Percentiles rank a stretch among this genome's conserved stretches.
Conservation (phyloP, 2,113 vertebrate genomes). For the Corvus hawaiiensis region DNA sequence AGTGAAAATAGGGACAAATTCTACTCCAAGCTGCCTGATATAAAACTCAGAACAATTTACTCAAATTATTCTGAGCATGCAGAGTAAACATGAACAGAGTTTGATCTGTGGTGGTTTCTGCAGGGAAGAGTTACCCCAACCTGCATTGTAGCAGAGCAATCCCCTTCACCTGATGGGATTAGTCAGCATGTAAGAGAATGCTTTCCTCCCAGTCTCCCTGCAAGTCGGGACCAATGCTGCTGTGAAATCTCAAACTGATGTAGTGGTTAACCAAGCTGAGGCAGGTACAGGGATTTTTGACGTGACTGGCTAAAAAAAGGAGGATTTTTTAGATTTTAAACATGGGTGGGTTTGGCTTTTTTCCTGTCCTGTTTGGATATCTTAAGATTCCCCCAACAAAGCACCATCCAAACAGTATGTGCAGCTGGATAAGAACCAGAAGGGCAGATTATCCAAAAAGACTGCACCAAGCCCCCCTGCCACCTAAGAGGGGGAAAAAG, state of each 20-base stretch:
- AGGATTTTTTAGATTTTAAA: background rate
- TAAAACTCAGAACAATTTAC: background rate
- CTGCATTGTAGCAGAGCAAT: background rate
- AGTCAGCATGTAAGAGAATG: accelerated
- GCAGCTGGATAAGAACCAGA: background rate
- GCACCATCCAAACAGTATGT: accelerated
- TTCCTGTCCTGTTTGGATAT: background rate
- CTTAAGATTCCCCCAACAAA: background rate
- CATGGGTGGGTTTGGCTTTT: background rate
- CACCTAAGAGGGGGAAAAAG: accelerated
- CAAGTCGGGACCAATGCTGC: background rate
- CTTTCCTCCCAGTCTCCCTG: background rate
- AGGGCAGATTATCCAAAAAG: background rate
- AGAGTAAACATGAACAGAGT: background rate
- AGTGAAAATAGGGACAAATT: background rate
- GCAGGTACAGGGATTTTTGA: background rate
- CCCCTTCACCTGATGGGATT: background rate
- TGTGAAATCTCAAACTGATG: background rate
- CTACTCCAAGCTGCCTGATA: too few relatives aligned
- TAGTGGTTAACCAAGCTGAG: background rate
- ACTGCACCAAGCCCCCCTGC: accelerated
- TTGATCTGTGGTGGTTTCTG: background rate
- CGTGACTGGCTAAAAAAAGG: background rate
- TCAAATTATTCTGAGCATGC: background rate
- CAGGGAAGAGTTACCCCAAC: background rate